These are phyloP conservation scores for Desoria tigrina DNA, from an alignment of 2,888 invertebrate genomes.

Conservation along the genomic window DNA sequence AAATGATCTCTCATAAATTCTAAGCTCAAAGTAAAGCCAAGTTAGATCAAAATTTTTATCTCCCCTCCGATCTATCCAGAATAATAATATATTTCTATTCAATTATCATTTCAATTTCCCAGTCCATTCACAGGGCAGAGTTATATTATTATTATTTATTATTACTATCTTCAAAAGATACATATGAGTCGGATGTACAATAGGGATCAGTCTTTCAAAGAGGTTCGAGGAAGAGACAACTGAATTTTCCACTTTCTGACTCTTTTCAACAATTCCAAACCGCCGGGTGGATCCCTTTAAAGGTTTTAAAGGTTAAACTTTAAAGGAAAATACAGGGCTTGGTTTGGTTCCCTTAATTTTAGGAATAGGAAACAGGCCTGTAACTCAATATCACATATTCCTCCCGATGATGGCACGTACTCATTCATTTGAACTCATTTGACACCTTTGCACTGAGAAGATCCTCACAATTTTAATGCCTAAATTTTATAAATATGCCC, in stretches of 20 bases:
- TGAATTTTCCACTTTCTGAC: constrained; percentile 11
- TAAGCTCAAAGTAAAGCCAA: no score
- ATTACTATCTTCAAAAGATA: constrained; percentile 5
- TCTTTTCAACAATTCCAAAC: constrained; percentile 3
- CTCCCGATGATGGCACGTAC: neutral
- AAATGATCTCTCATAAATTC: no score
- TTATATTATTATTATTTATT: neutral
- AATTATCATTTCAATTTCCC: no score
- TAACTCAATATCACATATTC: no score
- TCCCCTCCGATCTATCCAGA: no score
- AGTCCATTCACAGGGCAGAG: no score
- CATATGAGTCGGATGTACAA: neutral
- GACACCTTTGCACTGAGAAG: constrained; percentile 3
- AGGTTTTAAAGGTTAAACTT: neutral
- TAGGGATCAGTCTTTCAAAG: constrained; percentile 2
- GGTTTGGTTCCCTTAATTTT: neutral
- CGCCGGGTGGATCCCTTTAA: constrained; percentile 1
- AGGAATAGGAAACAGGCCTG: no score
- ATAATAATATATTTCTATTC: no score
- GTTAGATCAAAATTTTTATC: no score
- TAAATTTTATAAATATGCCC: no score
- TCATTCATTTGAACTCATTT: constrained; percentile 1
- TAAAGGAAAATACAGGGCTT: neutral
- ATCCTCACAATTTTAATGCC: no score
- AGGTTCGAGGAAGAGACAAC: constrained; percentile 2